Evolutionary conservation across 2,797 vertebrate genomes (phyloP).

Genomic region (Pterois miles): DNA sequence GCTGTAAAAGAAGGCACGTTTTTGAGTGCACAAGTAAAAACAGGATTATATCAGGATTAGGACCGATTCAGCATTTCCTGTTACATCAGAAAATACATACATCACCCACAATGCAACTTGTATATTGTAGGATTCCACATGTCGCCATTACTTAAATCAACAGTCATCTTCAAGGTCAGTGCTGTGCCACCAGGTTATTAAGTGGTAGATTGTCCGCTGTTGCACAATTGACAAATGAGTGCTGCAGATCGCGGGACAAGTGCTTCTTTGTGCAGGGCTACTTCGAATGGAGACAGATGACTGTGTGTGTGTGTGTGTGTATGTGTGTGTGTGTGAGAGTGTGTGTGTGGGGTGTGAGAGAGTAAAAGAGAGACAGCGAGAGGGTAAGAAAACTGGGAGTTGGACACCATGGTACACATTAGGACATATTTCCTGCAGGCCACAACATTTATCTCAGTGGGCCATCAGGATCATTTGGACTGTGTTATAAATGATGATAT

Average conservation of each 20-base stretch:
- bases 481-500: conserved; percentile 49
- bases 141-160: conserved; percentile 61
- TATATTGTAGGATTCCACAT: conserved; percentile 55
- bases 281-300: conserved; percentile 73
- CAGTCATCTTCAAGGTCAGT: conserved; percentile 65
- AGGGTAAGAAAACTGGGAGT: conserved; percentile 22
- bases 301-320: conserved; percentile 32
- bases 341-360: conserved; percentile 25
- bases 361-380: conserved; percentile 24
- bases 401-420: conserved; percentile 45
- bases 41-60: conserved; percentile 22
- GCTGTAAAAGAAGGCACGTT: conserved; percentile 79
- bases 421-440: conserved; percentile 45
- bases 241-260: conserved; percentile 62
- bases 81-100: conserved; percentile 18
- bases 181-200: conserved; percentile 63
- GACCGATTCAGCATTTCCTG: conserved; percentile 17
- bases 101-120: conserved; percentile 33
- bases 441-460: conserved; percentile 53
- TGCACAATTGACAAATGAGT: conserved; percentile 76
- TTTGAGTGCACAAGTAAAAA: conserved; percentile 22
- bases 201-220: conserved; percentile 60
- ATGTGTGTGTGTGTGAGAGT: conserved; percentile 12
- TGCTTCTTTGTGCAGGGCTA: conserved; percentile 70
- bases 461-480: conserved; percentile 51